phyloP scores from a whole-genome alignment of 2,797 vertebrate species.

The Rhinella marina region DNA sequence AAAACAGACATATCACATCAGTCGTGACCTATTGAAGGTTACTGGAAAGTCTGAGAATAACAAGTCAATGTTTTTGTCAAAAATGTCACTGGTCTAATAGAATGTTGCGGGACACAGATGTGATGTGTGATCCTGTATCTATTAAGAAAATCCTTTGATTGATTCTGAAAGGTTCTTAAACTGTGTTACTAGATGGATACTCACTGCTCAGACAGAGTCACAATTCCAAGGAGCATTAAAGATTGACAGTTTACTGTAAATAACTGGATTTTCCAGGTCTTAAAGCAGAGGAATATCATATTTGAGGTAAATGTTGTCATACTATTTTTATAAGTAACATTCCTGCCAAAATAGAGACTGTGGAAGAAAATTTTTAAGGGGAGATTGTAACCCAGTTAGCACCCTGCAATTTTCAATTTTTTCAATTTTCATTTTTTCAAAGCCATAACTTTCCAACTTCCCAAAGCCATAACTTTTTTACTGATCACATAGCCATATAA shows the following conservation, averaged over 20 bases:
- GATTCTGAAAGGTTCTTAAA: constrained; percentile 68
- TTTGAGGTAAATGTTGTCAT: background rate
- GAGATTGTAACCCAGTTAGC: too few species aligned
- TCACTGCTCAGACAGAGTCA: constrained; percentile 62
- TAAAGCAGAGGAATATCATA: constrained; percentile 1
- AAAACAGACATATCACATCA: background rate
- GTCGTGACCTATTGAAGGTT: background rate
- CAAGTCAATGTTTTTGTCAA: constrained; percentile 24
- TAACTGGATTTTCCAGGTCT: constrained; percentile 9
- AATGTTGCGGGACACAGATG: constrained; percentile 51
- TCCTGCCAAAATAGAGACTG: too few species aligned
- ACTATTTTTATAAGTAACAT: too few species aligned
- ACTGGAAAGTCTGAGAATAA: background rate
- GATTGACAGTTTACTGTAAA: constrained; percentile 15
- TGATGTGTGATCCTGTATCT: constrained; percentile 52
- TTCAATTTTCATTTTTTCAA: too few species aligned
- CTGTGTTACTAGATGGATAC: constrained; percentile 63
- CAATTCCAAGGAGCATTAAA: constrained; percentile 61
- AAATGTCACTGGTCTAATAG: constrained; percentile 24
- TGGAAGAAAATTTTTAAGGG: too few species aligned
- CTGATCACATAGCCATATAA: too few species aligned
- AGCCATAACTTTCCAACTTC: too few species aligned
- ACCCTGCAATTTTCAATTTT: too few species aligned
- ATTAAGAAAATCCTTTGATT: constrained; percentile 66
- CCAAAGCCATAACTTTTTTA: too few species aligned